Conservation (phyloP, 2,113 vertebrate species). For the Verasper variegatus region DNA sequence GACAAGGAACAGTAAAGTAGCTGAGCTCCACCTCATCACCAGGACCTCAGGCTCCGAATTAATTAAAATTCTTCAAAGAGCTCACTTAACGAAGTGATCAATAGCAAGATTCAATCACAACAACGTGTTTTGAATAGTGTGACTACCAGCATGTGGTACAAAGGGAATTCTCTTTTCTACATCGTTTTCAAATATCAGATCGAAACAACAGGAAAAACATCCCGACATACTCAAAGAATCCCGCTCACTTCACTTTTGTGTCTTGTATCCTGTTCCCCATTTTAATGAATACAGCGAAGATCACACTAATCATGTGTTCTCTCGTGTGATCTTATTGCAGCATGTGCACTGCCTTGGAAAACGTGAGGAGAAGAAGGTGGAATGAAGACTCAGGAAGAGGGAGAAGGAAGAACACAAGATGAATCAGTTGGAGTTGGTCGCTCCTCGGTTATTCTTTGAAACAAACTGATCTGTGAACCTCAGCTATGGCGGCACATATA, state of each 20-base stretch:
- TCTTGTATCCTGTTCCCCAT: slow-evolving; percentile 20
- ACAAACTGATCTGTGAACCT: slow-evolving; percentile 2
- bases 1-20: slow-evolving; percentile 68
- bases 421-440: slow-evolving; percentile 13
- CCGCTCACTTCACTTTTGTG: background rate
- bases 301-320: slow-evolving; percentile 49
- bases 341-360: slow-evolving; percentile 20
- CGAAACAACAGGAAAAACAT: no score
- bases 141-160: background rate
- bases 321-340: slow-evolving; percentile 56
- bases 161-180: background rate
- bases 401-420: slow-evolving; percentile 20
- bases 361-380: slow-evolving; percentile 13
- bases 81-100: slow-evolving; percentile 36
- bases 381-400: slow-evolving; percentile 29
- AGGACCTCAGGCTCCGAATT: slow-evolving; percentile 50
- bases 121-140: background rate
- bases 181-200: background rate
- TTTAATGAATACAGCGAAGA: slow-evolving; percentile 45
- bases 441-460: slow-evolving; percentile 20
- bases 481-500: slow-evolving; percentile 53
- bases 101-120: slow-evolving; percentile 24
- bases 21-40: slow-evolving; percentile 53
- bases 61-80: slow-evolving; percentile 60
- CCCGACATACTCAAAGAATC: slow-evolving; percentile 9